phyloP scores from a whole-genome alignment of 2,797 vertebrate genomes.

The Pelobates cultripes region DNA sequence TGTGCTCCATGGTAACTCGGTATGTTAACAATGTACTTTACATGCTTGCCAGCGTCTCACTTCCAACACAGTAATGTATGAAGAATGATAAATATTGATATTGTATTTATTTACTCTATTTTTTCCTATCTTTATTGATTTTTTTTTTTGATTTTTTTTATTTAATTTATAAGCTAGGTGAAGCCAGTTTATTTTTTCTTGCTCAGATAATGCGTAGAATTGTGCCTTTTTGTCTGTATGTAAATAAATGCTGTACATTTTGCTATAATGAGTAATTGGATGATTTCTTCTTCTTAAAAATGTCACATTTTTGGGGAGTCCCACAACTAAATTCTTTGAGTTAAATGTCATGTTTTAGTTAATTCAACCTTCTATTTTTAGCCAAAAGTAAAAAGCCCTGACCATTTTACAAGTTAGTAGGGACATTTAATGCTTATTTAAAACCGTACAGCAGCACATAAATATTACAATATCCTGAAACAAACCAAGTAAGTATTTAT shows the following conservation, averaged over 20 bases:
- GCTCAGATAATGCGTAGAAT: conserved; percentile 82
- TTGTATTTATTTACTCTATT: conserved; percentile 77
- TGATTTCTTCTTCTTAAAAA: neutral
- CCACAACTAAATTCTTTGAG: neutral
- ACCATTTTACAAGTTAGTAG: too few relatives aligned
- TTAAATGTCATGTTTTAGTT: neutral
- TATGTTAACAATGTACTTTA: neutral
- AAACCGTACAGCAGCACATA: too few relatives aligned
- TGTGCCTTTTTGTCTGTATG: conserved; percentile 85
- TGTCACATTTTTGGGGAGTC: neutral
- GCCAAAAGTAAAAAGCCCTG: too few relatives aligned
- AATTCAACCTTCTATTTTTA: too few relatives aligned
- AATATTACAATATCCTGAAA: too few relatives aligned
- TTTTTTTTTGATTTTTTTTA: conserved; percentile 74
- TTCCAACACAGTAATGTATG: conserved; percentile 62
- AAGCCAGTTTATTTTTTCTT: conserved; percentile 83
- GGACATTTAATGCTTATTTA: too few relatives aligned
- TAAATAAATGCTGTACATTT: conserved; percentile 87
- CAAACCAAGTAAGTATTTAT: too few relatives aligned
- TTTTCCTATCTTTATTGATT: conserved; percentile 64
- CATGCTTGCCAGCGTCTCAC: neutral
- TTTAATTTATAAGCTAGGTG: conserved; percentile 83
- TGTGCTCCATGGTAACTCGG: neutral
- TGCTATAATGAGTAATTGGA: conserved; percentile 65
- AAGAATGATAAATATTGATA: conserved; percentile 63